Evolutionary conservation across 2,797 vertebrate species (phyloP), one percentile per base, ranked within the genome.

Genomic region (Thunnus albacares): DNA sequence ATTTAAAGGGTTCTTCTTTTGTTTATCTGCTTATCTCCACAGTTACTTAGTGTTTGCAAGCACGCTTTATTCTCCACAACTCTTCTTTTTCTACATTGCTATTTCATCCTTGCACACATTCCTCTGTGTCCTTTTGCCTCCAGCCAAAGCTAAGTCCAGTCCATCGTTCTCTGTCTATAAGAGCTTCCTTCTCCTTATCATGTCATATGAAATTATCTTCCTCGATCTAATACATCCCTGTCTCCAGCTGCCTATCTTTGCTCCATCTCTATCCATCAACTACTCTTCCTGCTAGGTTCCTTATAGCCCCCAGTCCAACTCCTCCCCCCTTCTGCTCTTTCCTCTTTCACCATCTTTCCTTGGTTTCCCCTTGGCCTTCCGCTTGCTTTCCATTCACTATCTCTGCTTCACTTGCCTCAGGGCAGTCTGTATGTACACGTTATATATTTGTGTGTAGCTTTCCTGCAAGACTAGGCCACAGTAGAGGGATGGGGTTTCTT

Each of bases 201-300:
- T 82, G 72, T 81, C 85, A 70, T 77, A 74, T 75, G 22, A 64
- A 90, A 90, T 91, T 30, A 89, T 87, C 75, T 78, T 71, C 59
- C 38, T 59, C 62, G 57, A 83, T 89, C 66, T 62, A 73, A 73
- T 80, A 55, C 61, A 77, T 64, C 51, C 66, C 72, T 60, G 56
- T 79, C 71, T 72, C 60, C 18, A 0, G 7, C 72, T 83, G 55
- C 67, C 66, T 84, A 79, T 86, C 83, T 77, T 43, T 13, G 49
- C 82, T 66, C 55, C 55, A 83, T 86, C 84, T 74, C 69, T 33
- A 66, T 83, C 80, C 82, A 84, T 82, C 84, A 85, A 24, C 38
- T 20, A 71, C 67, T 71, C 71, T 59, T 76, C 71, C 76, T 58
- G 49, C 80, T 86, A 28, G 2, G 58, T 66, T 78, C 71, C 69